Evolutionary conservation across 1,140 invertebrate species (phyloP).

Genomic region (Spodoptera litura): DNA sequence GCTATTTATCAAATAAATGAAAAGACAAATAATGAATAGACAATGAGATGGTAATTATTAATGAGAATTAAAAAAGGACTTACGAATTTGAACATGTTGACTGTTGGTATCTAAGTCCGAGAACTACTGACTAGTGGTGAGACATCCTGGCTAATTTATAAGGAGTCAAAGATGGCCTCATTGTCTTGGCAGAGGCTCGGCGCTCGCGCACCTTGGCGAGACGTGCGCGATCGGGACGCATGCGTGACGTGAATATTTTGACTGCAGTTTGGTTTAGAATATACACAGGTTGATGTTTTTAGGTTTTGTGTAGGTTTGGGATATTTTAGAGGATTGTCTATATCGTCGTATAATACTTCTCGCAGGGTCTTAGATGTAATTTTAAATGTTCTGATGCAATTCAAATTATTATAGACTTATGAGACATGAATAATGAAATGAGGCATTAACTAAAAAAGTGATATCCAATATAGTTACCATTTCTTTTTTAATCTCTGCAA

Average conservation of each 20-base stretch:
- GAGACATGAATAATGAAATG: too few relatives aligned
- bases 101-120: slow-evolving; percentile 62
- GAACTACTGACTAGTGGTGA: slow-evolving; percentile 65
- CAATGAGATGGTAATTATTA: background rate
- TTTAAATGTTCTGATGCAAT: too few relatives aligned
- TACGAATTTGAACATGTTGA: slow-evolving; percentile 79
- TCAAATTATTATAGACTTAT: too few relatives aligned
- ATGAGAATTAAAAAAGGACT: slow-evolving; percentile 54
- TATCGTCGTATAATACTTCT: too few relatives aligned
- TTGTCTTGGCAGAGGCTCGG: slow-evolving; percentile 72
- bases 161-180: slow-evolving; percentile 70
- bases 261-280: slow-evolving; percentile 55
- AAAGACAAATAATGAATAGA: background rate
- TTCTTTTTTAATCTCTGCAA: too few relatives aligned
- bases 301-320: too few relatives aligned
- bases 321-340: too few relatives aligned
- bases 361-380: too few relatives aligned
- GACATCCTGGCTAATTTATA: slow-evolving; percentile 73
- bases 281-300: slow-evolving; percentile 66
- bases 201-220: slow-evolving; percentile 67
- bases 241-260: slow-evolving; percentile 74
- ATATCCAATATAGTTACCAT: too few relatives aligned
- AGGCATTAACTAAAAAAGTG: too few relatives aligned
- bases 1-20: background rate
- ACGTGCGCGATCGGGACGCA: slow-evolving; percentile 65